A percentile compares a stretch with the other conserved stretches of the same genome.
phyloP scores from a whole-genome alignment of 1,140 invertebrate genomes.

The Apis cerana region DNA sequence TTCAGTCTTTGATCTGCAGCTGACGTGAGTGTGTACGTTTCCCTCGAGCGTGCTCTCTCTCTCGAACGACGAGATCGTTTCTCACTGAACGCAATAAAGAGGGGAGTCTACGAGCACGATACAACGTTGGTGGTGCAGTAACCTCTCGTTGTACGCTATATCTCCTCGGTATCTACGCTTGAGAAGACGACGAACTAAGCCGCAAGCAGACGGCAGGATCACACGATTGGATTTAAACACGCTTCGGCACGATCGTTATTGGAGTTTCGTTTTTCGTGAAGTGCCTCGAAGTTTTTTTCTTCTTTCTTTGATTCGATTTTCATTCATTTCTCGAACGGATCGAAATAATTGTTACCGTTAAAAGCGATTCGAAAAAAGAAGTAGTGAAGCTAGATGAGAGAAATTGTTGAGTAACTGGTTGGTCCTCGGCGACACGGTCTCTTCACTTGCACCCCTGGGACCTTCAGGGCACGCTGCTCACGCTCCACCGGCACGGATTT shows the following conservation, averaged over 20 bases:
- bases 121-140: slow-evolving; percentile 11
- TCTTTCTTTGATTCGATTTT: not conserved
- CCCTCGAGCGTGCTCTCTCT: slow-evolving; percentile 42
- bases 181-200: not conserved
- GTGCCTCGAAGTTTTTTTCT: not conserved
- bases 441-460: slow-evolving; percentile 45
- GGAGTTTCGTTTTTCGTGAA: not conserved
- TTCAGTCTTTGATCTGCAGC: slow-evolving; percentile 72
- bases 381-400: too few relatives aligned
- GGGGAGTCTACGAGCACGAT: slow-evolving; percentile 2
- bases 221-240: not conserved
- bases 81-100: slow-evolving; percentile 25
- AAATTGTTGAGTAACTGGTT: not conserved
- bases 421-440: not conserved
- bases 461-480: slow-evolving; percentile 45
- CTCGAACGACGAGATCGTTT: slow-evolving; percentile 29
- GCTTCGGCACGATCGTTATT: not conserved
- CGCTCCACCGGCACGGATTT: slow-evolving; percentile 52
- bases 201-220: not conserved
- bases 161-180: not conserved
- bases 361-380: not conserved
- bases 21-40: slow-evolving; percentile 54
- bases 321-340: not conserved
- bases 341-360: not conserved
- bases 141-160: not conserved